Evolutionary conservation across 2,888 invertebrate genomes (phyloP).

Genomic region (Ephialtes manifestator): DNA sequence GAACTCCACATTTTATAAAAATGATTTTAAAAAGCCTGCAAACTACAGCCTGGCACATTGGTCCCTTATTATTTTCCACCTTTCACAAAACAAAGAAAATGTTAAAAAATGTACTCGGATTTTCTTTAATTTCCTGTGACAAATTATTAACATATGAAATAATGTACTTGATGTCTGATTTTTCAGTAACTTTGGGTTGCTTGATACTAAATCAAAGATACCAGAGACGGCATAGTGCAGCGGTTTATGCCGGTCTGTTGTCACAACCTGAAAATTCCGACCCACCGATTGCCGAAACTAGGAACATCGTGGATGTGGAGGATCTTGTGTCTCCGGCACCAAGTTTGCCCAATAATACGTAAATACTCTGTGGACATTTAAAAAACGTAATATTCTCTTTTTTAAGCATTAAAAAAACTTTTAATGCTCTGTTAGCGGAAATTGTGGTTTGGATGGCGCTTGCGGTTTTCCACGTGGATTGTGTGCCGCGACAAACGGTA

Average conservation of each 20-base stretch:
- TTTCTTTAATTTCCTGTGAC: no score
- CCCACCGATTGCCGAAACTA: conserved; percentile 61
- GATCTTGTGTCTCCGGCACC: conserved; percentile 80
- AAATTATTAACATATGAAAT: no score
- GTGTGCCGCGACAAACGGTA: conserved; percentile 78
- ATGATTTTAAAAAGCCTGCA: no score
- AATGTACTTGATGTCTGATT: not conserved
- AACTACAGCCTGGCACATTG: no score
- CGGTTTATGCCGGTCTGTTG: conserved; percentile 74
- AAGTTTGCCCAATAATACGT: conserved; percentile 70
- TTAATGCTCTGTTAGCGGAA: conserved; percentile 54
- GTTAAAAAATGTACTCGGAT: no score
- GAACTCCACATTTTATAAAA: not conserved
- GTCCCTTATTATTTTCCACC: no score
- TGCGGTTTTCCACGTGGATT: conserved; percentile 77
- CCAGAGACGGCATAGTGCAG: conserved; percentile 88
- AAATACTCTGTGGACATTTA: conserved; percentile 25
- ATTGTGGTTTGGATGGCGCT: conserved; percentile 72
- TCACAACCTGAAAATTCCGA: conserved; percentile 67
- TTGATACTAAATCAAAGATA: conserved; percentile 94
- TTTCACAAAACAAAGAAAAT: no score
- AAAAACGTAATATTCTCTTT: not conserved
- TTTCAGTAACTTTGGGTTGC: conserved; percentile 92
- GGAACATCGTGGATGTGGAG: conserved; percentile 84
- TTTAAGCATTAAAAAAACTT: not conserved